Evolutionary conservation across 2,888 invertebrate species (phyloP).

Genomic region (Tenodera sinensis): DNA sequence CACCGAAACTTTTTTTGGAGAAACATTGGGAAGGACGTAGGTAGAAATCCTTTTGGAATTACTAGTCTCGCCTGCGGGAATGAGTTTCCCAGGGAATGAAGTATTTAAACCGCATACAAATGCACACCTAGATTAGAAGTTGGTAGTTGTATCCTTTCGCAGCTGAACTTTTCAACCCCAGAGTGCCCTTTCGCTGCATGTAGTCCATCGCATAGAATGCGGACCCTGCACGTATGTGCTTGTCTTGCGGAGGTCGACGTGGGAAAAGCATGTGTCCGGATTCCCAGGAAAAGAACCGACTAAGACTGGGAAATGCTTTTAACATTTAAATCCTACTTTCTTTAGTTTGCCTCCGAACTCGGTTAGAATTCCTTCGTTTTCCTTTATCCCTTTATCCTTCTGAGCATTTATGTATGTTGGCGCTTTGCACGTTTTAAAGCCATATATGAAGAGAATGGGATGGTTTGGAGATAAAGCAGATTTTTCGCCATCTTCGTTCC

Average conservation of each 20-base stretch:
- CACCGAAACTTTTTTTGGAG: neutral
- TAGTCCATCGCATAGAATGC: neutral
- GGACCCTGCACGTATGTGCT: neutral
- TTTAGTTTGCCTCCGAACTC: neutral
- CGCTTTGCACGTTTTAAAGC: neutral
- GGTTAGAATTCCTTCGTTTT: neutral
- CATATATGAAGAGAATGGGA: neutral
- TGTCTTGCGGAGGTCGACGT: neutral
- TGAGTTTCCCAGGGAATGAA: neutral
- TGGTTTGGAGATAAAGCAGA: neutral
- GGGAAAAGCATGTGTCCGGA: neutral
- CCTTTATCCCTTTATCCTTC: neutral
- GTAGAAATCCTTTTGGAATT: neutral
- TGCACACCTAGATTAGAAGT: neutral
- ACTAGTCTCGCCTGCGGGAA: neutral
- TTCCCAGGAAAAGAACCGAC: neutral
- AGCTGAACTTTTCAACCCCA: neutral
- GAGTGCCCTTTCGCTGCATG: neutral
- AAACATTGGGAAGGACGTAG: neutral
- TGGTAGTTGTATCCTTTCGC: neutral
- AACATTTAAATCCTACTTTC: constrained; percentile 1
- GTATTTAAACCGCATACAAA: constrained; percentile 3
- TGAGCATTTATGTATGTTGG: neutral
- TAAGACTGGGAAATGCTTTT: neutral
- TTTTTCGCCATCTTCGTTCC: neutral